Evolutionary conservation across 2,888 invertebrate genomes (phyloP).

Genomic region (Bombylius discolor): DNA sequence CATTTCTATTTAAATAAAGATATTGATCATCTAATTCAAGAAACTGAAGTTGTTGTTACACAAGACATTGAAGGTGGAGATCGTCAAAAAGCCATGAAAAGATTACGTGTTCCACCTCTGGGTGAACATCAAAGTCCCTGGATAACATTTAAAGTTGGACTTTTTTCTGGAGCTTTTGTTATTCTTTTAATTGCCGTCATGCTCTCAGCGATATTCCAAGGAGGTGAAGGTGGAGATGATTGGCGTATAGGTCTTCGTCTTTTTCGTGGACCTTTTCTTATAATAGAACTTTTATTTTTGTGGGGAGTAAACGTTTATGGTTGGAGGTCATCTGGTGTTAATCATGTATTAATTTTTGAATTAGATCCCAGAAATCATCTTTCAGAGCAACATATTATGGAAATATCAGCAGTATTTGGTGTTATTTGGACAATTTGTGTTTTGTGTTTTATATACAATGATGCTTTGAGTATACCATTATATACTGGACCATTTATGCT

Average conservation of each 20-base stretch:
- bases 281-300: conserved; percentile 61
- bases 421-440: conserved; percentile 58
- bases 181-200: conserved; percentile 59
- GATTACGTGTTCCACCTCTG: conserved; percentile 70
- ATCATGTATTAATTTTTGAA: conserved; percentile 73
- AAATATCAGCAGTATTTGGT: conserved; percentile 61
- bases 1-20: conserved; percentile 76
- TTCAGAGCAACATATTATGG: conserved; percentile 63
- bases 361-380: conserved; percentile 66
- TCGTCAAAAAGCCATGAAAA: conserved; percentile 75
- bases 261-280: conserved; percentile 64
- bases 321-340: conserved; percentile 70
- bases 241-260: conserved; percentile 59
- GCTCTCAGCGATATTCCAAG: conserved; percentile 46
- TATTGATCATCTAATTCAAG: conserved; percentile 68
- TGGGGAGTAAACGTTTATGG: conserved; percentile 72
- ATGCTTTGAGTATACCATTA: conserved; percentile 55
- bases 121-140: conserved; percentile 72
- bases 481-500: conserved; percentile 63
- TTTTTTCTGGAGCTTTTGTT: conserved; percentile 71
- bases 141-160: conserved; percentile 73
- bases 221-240: conserved; percentile 36
- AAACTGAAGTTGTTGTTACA: conserved; percentile 60
- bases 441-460: conserved; percentile 54
- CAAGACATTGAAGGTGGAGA: conserved; percentile 64